These are phyloP conservation scores for Ochlodes sylvanus DNA, from an alignment of 2,888 invertebrate species.

Conservation along the genomic window DNA sequence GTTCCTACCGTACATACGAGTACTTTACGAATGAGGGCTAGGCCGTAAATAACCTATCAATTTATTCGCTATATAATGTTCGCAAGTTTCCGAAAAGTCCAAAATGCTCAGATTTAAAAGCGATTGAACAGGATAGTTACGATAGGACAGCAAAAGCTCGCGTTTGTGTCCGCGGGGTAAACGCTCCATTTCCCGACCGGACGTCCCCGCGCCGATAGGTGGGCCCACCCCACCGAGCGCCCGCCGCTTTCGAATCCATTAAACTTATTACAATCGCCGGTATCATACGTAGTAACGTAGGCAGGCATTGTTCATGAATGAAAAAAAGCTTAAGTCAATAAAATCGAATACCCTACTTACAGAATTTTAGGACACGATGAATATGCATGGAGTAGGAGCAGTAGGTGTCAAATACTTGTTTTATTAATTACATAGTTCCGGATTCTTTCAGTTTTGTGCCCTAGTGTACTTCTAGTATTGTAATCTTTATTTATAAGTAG, in stretches of 20 bases:
- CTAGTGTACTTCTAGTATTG: neutral
- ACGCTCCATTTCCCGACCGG: constrained; percentile 26
- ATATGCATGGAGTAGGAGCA: constrained; percentile 6
- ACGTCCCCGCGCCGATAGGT: constrained; percentile 26
- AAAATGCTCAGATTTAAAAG: neutral
- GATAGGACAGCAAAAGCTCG: neutral
- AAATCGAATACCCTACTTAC: constrained; percentile 1
- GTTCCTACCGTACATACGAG: too few species aligned
- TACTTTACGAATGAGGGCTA: too few species aligned
- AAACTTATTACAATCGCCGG: constrained; percentile 18
- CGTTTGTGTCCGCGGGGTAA: constrained; percentile 13
- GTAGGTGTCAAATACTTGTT: too few species aligned
- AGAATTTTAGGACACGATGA: constrained; percentile 3
- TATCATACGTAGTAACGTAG: neutral
- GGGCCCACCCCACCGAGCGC: constrained; percentile 8
- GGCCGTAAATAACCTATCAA: too few species aligned
- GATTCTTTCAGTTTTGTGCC: neutral
- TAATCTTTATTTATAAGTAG: too few species aligned
- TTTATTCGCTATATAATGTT: too few species aligned
- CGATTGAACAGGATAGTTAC: neutral
- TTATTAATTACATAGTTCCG: neutral
- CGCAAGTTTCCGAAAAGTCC: too few species aligned
- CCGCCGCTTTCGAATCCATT: constrained; percentile 21
- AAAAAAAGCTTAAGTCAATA: constrained; percentile 12
- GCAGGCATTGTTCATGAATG: constrained; percentile 11